A percentile compares a stretch with the other conserved stretches of the same genome.
Conservation (phyloP, 2,113 vertebrate genomes). For the Otus sunia region DNA sequence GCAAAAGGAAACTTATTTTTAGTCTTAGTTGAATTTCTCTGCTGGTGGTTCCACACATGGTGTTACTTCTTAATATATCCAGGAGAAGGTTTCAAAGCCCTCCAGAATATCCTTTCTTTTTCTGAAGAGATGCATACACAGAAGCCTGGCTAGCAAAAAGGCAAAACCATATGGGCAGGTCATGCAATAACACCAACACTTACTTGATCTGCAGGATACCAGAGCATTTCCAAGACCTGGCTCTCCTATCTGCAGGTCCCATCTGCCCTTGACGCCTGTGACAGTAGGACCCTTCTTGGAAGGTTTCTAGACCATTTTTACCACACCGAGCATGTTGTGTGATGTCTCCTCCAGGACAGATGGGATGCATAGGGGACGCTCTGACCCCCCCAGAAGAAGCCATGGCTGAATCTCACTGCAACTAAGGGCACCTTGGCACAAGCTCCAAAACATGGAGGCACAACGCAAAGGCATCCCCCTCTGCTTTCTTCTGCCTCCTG, state of each 20-base stretch:
- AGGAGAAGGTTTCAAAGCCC: background rate
- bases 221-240: constrained; percentile 9
- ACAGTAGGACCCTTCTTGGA: background rate
- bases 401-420: background rate
- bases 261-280: constrained; percentile 3
- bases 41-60: background rate
- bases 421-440: background rate
- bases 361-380: background rate
- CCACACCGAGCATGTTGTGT: accelerated
- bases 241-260: background rate
- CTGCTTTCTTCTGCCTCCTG: background rate
- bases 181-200: background rate
- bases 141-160: background rate
- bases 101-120: background rate
- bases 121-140: background rate
- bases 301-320: background rate
- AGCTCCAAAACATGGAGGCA: background rate
- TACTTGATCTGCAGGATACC: constrained; percentile 5
- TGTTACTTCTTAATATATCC: background rate
- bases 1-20: background rate
- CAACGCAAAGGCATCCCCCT: background rate
- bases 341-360: constrained; percentile 38
- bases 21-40: background rate
- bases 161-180: constrained; percentile 17
- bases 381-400: background rate